Evolutionary conservation across 2,113 vertebrate genomes (phyloP).

Genomic region (Echinops telfairi): DNA sequence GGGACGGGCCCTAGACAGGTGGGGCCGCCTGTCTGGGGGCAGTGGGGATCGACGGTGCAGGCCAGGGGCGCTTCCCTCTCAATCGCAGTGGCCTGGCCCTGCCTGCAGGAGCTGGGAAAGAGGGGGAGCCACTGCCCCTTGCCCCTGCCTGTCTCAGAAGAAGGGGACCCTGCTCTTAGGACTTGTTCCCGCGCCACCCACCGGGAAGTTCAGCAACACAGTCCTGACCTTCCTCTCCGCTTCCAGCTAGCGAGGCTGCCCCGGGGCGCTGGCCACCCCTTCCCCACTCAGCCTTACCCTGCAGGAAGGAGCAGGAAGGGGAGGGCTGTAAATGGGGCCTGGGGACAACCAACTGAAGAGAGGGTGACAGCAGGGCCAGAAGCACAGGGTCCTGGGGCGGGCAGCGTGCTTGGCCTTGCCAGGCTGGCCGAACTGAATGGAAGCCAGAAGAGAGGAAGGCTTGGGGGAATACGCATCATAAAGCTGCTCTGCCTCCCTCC

Average conservation of each 20-base stretch:
- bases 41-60: neutral
- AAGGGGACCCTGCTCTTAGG: no score
- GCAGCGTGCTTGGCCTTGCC: neutral
- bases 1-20: neutral
- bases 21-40: neutral
- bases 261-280: no score
- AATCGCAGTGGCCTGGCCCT: neutral
- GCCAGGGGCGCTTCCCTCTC: neutral
- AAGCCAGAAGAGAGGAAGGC: neutral
- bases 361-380: neutral
- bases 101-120: neutral
- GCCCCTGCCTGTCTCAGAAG: neutral
- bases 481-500: neutral
- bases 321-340: no score
- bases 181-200: neutral
- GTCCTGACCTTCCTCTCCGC: neutral
- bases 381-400: neutral
- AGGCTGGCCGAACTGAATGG: neutral
- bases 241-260: neutral
- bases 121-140: neutral
- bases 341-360: neutral
- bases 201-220: neutral
- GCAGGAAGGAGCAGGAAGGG: neutral
- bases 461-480: accelerated
- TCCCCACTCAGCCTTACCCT: neutral